Evolutionary conservation across 2,888 invertebrate genomes (phyloP).

Genomic region (Pilophorus perplexus): DNA sequence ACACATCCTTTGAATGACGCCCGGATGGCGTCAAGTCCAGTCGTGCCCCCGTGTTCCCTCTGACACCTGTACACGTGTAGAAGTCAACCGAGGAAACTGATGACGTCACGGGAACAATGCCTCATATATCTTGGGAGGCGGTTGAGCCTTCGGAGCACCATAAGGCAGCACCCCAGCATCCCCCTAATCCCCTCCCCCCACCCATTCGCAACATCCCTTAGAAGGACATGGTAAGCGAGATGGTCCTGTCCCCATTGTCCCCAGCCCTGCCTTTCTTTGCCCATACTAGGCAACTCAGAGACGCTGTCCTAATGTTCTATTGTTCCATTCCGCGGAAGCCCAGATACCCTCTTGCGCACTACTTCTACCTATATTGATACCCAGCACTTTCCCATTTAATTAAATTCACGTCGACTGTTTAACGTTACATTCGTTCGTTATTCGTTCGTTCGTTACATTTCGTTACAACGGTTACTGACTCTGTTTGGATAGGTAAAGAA

Average conservation of each 20-base stretch:
- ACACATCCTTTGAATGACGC: no score
- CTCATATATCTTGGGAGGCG: slow-evolving; percentile 20
- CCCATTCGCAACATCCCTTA: background rate
- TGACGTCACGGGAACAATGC: slow-evolving; percentile 21
- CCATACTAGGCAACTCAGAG: background rate
- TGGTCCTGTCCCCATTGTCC: slow-evolving; percentile 26
- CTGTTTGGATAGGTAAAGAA: no score
- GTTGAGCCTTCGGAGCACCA: slow-evolving; percentile 22
- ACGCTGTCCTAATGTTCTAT: slow-evolving; percentile 30
- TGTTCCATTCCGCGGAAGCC: slow-evolving; percentile 21
- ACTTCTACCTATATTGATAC: background rate
- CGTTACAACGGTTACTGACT: no score
- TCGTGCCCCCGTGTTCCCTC: background rate
- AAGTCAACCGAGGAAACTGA: background rate
- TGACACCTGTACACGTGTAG: slow-evolving; percentile 20
- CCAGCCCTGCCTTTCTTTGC: background rate
- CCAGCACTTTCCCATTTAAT: slow-evolving; percentile 13
- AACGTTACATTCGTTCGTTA: no score
- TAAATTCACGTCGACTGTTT: slow-evolving; percentile 10
- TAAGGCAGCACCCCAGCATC: no score
- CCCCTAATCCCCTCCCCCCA: no score
- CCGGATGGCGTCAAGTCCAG: no score
- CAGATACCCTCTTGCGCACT: slow-evolving; percentile 12
- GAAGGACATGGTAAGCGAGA: slow-evolving; percentile 27
- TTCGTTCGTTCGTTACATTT: no score